Conservation (phyloP, 2,797 vertebrate genomes). For the Dromococcyx pavoninus region DNA sequence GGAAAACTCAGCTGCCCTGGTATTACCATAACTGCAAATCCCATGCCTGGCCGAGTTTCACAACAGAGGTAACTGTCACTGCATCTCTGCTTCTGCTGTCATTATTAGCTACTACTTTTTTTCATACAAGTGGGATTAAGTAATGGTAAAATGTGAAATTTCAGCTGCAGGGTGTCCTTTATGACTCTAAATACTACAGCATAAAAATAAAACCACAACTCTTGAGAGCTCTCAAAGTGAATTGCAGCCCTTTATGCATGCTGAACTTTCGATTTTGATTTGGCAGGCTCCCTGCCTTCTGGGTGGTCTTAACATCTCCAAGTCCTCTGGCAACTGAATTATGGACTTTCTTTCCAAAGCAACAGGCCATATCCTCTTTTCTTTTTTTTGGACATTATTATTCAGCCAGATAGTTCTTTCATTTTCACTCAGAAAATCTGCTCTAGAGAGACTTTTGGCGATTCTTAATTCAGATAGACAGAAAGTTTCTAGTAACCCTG, state of each 20-base stretch:
- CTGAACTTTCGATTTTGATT: slow-evolving; percentile 37
- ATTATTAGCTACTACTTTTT: neutral
- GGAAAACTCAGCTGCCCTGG: neutral
- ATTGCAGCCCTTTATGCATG: neutral
- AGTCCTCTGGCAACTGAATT: slow-evolving; percentile 41
- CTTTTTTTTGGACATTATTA: slow-evolving; percentile 11
- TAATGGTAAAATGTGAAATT: neutral
- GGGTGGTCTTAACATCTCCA: slow-evolving; percentile 59
- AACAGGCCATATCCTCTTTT: slow-evolving; percentile 41
- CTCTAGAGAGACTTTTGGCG: slow-evolving; percentile 28
- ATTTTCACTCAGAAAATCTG: slow-evolving; percentile 34
- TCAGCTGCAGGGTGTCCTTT: neutral
- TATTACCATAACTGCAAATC: neutral
- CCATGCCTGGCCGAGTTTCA: neutral
- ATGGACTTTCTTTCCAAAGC: slow-evolving; percentile 27
- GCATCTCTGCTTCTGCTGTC: neutral
- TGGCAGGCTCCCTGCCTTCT: slow-evolving; percentile 60
- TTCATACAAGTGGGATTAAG: neutral
- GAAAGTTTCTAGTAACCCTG: slow-evolving; percentile 41
- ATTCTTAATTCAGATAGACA: slow-evolving; percentile 50
- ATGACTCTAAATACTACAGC: neutral
- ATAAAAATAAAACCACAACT: neutral
- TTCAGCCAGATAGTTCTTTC: slow-evolving; percentile 60
- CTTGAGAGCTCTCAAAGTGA: neutral
- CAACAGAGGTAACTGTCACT: neutral